A percentile compares a stretch with the other conserved stretches of the same genome.
These are phyloP conservation scores for Aphodius granarius DNA, from an alignment of 2,888 invertebrate species.

Conservation along the genomic window DNA sequence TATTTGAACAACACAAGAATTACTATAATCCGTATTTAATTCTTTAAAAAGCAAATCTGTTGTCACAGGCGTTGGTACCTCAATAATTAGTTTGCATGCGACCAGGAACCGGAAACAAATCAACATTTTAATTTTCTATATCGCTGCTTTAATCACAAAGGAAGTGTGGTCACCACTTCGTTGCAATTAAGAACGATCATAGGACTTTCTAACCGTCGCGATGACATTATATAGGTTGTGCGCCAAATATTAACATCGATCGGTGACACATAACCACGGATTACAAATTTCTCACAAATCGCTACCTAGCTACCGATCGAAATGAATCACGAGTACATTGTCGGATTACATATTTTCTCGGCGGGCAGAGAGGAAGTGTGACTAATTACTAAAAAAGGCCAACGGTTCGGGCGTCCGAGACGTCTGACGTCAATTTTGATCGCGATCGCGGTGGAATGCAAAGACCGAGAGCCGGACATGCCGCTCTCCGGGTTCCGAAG, in stretches of 20 bases:
- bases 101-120: not conserved
- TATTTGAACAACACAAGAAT: too few species aligned
- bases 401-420: slow-evolving; percentile 17
- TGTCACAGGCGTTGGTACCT: not conserved
- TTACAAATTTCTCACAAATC: too few species aligned
- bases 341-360: not conserved
- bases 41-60: too few species aligned
- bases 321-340: not conserved
- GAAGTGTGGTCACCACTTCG: not conserved
- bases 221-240: not conserved
- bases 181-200: not conserved
- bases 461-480: slow-evolving; percentile 30
- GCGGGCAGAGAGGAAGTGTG: slow-evolving; percentile 23
- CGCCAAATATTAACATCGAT: not conserved
- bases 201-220: not conserved
- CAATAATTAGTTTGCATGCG: not conserved
- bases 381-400: slow-evolving; percentile 29
- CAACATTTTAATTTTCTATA: not conserved
- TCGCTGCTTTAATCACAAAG: not conserved
- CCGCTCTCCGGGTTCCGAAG: slow-evolving; percentile 27
- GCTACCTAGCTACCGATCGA: not conserved
- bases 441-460: slow-evolving; percentile 6
- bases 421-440: slow-evolving; percentile 23
- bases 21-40: too few species aligned
- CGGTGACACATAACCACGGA: not conserved